Evolutionary conservation across 2,113 vertebrate species (phyloP).

Genomic region (Hypocryptadius cinnamomeus): DNA sequence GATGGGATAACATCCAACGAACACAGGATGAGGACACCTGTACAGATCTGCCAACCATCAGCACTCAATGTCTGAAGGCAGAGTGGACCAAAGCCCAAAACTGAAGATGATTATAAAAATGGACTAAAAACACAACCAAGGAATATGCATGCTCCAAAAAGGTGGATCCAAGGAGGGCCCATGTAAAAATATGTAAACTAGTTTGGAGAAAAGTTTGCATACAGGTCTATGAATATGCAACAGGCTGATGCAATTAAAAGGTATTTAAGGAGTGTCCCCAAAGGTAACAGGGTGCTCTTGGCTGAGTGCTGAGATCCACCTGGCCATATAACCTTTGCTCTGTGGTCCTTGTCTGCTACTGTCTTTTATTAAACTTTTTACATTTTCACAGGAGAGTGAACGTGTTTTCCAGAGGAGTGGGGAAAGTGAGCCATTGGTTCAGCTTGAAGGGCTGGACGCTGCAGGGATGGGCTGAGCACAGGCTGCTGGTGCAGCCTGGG

Average conservation of each 20-base stretch:
- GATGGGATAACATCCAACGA: neutral
- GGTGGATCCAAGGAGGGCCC: neutral
- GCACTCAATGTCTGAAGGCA: neutral
- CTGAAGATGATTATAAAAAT: neutral
- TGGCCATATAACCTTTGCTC: neutral
- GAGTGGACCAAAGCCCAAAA: neutral
- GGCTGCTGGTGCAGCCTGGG: neutral
- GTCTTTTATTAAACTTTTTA: neutral
- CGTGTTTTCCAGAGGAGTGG: neutral
- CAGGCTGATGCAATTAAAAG: neutral
- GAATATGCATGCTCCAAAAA: neutral
- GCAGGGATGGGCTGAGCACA: neutral
- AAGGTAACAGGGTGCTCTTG: neutral
- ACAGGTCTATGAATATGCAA: neutral
- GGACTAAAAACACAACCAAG: neutral
- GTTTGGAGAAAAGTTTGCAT: neutral
- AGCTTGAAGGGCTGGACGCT: neutral
- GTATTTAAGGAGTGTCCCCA: neutral
- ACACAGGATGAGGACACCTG: neutral
- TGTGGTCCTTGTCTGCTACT: neutral
- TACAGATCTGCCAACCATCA: neutral
- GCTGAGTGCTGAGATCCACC: neutral
- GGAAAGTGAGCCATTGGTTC: neutral
- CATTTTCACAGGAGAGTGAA: neutral
- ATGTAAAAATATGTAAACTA: neutral